Conservation (phyloP, 2,797 vertebrate genomes). For the Morelia viridis region DNA sequence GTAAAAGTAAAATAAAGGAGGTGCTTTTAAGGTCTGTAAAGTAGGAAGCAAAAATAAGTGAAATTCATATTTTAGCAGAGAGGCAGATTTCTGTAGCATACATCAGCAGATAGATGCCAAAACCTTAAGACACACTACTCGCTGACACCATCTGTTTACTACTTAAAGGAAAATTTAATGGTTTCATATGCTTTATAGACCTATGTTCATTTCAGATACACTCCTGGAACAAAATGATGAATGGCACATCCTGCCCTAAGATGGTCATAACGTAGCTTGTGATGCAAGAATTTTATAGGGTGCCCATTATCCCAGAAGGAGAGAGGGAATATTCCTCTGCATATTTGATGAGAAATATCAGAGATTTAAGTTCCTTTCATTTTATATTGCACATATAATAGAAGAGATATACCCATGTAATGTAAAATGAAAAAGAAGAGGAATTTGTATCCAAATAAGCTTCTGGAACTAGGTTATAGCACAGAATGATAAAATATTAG, state of each 20-base stretch:
- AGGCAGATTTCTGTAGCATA: background rate
- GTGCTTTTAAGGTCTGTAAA: background rate
- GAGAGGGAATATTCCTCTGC: background rate
- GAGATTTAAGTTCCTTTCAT: background rate
- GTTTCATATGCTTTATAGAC: background rate
- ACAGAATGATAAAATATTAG: background rate
- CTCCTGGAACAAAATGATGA: background rate
- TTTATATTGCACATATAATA: background rate
- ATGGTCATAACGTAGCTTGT: background rate
- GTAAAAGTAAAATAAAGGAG: background rate
- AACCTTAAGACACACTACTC: background rate
- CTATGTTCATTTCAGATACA: background rate
- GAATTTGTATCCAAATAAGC: background rate
- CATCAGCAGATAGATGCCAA: background rate
- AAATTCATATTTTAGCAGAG: background rate
- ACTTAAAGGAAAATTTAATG: background rate
- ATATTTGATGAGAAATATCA: background rate
- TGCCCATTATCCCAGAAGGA: background rate
- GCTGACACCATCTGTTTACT: background rate
- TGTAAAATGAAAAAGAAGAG: background rate
- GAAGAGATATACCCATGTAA: background rate
- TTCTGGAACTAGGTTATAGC: background rate
- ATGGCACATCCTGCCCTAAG: background rate
- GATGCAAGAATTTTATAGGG: background rate
- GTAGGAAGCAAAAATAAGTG: background rate